These are phyloP conservation scores for Triplophysa yarkandensis DNA, from an alignment of 2,797 vertebrate species.

Conservation along the genomic window DNA sequence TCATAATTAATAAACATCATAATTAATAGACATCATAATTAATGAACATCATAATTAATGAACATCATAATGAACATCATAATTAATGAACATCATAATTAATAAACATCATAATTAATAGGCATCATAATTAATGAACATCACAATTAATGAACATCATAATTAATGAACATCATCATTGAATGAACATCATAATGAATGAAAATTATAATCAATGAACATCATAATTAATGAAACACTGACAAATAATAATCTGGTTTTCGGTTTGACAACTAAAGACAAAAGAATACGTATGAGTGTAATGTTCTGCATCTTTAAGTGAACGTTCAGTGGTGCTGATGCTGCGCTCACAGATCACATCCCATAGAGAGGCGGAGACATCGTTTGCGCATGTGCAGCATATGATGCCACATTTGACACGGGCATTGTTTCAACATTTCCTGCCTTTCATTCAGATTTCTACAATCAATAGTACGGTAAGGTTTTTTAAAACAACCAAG, in stretches of 20 bases:
- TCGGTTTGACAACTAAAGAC: not conserved
- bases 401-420: slow-evolving; percentile 12
- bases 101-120: too few species aligned
- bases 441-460: slow-evolving; percentile 3
- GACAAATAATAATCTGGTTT: not conserved
- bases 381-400: slow-evolving; percentile 48
- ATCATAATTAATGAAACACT: not conserved
- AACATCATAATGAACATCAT: too few species aligned
- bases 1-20: too few species aligned
- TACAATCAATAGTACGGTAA: slow-evolving; percentile 16
- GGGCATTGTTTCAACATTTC: not conserved
- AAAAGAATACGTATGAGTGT: not conserved
- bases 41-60: too few species aligned
- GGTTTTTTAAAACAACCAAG: not conserved
- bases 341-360: slow-evolving; percentile 27
- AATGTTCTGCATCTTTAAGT: not conserved
- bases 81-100: too few species aligned
- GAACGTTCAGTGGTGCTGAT: slow-evolving; percentile 43
- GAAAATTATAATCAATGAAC: too few species aligned
- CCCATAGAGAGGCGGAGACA: slow-evolving; percentile 25
- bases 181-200: too few species aligned
- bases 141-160: too few species aligned
- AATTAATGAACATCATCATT: too few species aligned
- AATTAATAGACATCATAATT: too few species aligned
- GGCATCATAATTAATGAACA: too few species aligned